Evolutionary conservation across 2,888 invertebrate species (phyloP).

Genomic region (Leucoma salicis): DNA sequence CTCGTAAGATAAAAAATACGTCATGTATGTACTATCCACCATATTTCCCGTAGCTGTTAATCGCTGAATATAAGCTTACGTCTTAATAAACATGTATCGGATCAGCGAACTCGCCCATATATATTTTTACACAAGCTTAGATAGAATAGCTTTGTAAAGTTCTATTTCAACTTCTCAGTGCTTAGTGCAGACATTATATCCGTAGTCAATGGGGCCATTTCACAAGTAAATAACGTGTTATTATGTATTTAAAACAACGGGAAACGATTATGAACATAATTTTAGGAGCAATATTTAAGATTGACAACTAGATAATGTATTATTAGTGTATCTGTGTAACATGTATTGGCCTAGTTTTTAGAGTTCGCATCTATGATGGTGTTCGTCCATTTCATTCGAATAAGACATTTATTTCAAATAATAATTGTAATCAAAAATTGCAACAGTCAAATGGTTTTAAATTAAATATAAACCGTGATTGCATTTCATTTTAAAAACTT

Average conservation of each 20-base stretch:
- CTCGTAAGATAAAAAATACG: no score
- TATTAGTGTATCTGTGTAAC: slow-evolving; percentile 1
- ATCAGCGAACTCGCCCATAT: slow-evolving; percentile 45
- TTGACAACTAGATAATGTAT: slow-evolving; percentile 45
- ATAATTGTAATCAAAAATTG: no score
- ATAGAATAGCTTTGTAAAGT: slow-evolving; percentile 66
- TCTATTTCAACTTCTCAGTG: slow-evolving; percentile 49
- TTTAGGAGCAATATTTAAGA: slow-evolving; percentile 40
- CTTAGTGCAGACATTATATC: slow-evolving; percentile 22
- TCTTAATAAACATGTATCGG: slow-evolving; percentile 29
- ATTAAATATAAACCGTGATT: no score
- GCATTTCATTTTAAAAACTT: no score
- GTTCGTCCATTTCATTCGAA: slow-evolving; percentile 6
- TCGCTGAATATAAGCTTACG: slow-evolving; percentile 30
- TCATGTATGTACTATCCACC: no score
- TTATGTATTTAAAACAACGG: background rate
- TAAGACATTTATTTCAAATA: no score
- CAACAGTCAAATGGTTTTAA: no score
- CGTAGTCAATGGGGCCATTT: slow-evolving; percentile 38
- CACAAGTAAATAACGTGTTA: background rate
- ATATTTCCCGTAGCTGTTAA: slow-evolving; percentile 10
- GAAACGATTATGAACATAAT: slow-evolving; percentile 24
- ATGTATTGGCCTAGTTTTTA: slow-evolving; percentile 33
- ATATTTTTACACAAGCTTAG: slow-evolving; percentile 70
- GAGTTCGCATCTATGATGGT: slow-evolving; percentile 14